Conservation (phyloP, 2,113 vertebrate species). For the Vanacampus margaritifer region DNA sequence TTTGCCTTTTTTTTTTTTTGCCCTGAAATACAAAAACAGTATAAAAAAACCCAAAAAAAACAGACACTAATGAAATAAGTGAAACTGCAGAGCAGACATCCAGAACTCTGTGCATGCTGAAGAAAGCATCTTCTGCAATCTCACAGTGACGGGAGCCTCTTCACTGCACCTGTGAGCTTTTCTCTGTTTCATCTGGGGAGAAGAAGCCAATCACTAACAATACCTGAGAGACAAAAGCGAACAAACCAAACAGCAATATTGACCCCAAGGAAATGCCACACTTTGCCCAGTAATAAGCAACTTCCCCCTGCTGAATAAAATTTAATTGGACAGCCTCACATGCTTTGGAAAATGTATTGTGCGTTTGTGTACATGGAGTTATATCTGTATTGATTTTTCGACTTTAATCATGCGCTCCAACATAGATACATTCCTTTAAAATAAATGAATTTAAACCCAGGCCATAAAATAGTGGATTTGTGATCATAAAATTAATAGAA, state of each 20-base stretch:
- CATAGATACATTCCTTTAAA: constrained; percentile 13
- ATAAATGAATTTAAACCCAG: constrained; percentile 5
- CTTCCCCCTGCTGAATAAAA: constrained; percentile 29
- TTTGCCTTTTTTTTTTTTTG: constrained; percentile 21
- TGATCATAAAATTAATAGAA: constrained; percentile 44
- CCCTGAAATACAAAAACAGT: constrained; percentile 6
- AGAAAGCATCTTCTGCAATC: constrained; percentile 17
- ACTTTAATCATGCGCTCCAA: neutral
- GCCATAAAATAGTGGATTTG: constrained; percentile 22
- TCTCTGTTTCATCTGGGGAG: constrained; percentile 50
- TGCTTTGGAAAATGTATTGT: constrained; percentile 30
- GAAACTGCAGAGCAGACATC: constrained; percentile 7
- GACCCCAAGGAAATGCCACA: constrained; percentile 61
- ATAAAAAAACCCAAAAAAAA: no score
- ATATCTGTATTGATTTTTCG: constrained; percentile 24
- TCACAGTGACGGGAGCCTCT: constrained; percentile 27
- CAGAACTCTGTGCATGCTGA: constrained; percentile 3
- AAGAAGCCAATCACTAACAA: constrained; percentile 45
- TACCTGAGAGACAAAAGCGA: constrained; percentile 63
- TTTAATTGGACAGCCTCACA: constrained; percentile 65
- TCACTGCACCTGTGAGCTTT: constrained; percentile 46
- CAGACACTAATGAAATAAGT: neutral
- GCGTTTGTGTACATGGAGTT: neutral
- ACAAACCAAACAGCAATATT: constrained; percentile 47
- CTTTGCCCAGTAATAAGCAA: constrained; percentile 51